Conservation (phyloP, 2,797 vertebrate species). For the Paramormyrops hopkinsi region DNA sequence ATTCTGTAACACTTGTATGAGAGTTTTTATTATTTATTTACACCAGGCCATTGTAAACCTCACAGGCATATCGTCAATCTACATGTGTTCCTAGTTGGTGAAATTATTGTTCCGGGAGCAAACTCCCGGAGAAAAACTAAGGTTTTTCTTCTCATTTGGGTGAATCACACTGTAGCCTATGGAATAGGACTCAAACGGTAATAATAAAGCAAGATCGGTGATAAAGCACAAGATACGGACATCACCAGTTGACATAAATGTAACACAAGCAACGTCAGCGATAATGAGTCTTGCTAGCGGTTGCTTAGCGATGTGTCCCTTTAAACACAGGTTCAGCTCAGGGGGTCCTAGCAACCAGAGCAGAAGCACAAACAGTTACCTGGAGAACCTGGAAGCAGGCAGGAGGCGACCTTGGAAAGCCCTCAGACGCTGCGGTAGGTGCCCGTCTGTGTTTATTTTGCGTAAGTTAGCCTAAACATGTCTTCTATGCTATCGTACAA, state of each 20-base stretch:
- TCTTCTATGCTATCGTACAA: background rate
- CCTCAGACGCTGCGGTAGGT: background rate
- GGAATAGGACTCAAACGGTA: background rate
- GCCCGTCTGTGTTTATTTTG: background rate
- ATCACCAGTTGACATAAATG: background rate
- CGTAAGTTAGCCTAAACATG: background rate
- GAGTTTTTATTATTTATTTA: background rate
- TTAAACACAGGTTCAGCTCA: slow-evolving; percentile 11
- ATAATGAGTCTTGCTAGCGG: background rate
- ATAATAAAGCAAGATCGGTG: background rate
- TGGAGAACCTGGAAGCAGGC: background rate
- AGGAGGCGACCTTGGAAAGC: background rate
- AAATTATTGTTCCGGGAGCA: background rate
- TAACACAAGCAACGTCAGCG: background rate
- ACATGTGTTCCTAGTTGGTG: background rate
- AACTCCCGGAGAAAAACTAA: no score
- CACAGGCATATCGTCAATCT: background rate
- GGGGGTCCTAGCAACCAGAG: slow-evolving; percentile 3
- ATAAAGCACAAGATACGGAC: background rate
- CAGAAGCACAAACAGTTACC: slow-evolving; percentile 2
- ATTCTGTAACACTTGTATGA: background rate
- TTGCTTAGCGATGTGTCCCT: background rate
- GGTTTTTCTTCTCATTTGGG: background rate
- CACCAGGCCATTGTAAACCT: background rate
- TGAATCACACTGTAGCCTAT: background rate